Evolutionary conservation across 2,797 vertebrate genomes (phyloP).

Genomic region (Lithobates pipiens): DNA sequence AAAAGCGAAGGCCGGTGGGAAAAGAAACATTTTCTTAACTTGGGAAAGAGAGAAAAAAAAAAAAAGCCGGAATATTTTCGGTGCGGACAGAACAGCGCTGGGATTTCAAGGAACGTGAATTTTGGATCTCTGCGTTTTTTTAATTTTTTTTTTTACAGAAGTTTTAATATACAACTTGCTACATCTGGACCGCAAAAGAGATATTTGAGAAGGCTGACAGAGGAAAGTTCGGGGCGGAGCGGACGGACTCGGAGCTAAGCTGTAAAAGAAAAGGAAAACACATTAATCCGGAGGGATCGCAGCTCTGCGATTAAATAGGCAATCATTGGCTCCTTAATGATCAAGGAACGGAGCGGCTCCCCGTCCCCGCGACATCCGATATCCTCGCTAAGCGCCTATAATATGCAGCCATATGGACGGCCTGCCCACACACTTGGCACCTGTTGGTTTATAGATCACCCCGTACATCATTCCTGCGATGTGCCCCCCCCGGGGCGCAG

Average conservation of each 20-base stretch:
- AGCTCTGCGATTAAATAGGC: slow-evolving; percentile 75
- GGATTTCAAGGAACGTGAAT: slow-evolving; percentile 15
- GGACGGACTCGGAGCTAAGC: slow-evolving; percentile 76
- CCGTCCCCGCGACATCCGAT: slow-evolving; percentile 69
- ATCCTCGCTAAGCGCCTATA: slow-evolving; percentile 65
- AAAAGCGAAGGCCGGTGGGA: slow-evolving; percentile 6
- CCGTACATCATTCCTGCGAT: slow-evolving; percentile 59
- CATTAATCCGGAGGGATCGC: slow-evolving; percentile 75
- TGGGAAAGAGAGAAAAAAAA: neutral
- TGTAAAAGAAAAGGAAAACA: slow-evolving; percentile 79
- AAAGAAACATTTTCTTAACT: neutral
- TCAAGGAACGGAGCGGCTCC: slow-evolving; percentile 69
- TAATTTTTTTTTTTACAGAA: neutral
- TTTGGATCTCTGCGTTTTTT: slow-evolving; percentile 17
- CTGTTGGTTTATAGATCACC: slow-evolving; percentile 76
- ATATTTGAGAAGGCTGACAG: slow-evolving; percentile 75
- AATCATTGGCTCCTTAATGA: slow-evolving; percentile 69
- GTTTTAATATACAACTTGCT: slow-evolving; percentile 54
- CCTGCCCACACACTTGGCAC: slow-evolving; percentile 72
- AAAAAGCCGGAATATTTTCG: neutral
- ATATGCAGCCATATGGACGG: slow-evolving; percentile 73
- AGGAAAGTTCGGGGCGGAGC: slow-evolving; percentile 64
- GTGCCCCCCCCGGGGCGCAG: neutral
- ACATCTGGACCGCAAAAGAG: slow-evolving; percentile 73
- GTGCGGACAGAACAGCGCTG: neutral